Conservation (phyloP, 2,797 vertebrate genomes). For the Anabas testudineus region DNA sequence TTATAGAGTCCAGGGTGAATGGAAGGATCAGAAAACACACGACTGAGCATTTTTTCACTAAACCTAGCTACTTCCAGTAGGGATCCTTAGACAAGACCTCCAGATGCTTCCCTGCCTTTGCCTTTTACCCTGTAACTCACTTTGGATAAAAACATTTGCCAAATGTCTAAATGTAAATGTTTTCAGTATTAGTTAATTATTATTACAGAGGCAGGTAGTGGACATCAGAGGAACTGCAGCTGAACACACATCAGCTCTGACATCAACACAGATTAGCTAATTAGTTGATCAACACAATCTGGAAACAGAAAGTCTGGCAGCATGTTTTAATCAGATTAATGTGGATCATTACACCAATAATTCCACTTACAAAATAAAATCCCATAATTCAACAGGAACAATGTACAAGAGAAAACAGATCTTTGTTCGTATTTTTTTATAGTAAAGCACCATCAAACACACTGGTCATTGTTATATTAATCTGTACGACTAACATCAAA, state of each 20-base stretch:
- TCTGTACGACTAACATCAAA: slow-evolving; percentile 40
- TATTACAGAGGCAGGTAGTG: slow-evolving; percentile 16
- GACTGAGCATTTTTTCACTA: too few species aligned
- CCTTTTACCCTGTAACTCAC: too few species aligned
- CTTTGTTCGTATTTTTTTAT: slow-evolving; percentile 26
- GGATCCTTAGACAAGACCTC: too few species aligned
- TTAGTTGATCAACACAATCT: not conserved
- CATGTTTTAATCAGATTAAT: slow-evolving; percentile 54
- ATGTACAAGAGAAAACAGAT: slow-evolving; percentile 24
- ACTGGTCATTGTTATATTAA: slow-evolving; percentile 47
- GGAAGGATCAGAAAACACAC: too few species aligned
- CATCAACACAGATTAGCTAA: not conserved
- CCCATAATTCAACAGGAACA: slow-evolving; percentile 16
- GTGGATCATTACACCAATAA: not conserved
- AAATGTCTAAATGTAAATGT: too few species aligned
- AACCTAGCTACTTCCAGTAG: too few species aligned
- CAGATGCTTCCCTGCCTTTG: too few species aligned
- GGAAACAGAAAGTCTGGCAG: not conserved
- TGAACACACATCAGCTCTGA: too few species aligned
- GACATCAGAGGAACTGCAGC: not conserved
- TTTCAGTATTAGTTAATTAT: not conserved
- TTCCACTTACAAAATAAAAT: slow-evolving; percentile 46
- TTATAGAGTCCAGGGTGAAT: too few species aligned
- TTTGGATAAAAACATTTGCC: too few species aligned
- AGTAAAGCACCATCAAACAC: slow-evolving; percentile 52